phyloP scores from a whole-genome alignment of 2,797 vertebrate species.

The Microctenopoma stevenorrisi region DNA sequence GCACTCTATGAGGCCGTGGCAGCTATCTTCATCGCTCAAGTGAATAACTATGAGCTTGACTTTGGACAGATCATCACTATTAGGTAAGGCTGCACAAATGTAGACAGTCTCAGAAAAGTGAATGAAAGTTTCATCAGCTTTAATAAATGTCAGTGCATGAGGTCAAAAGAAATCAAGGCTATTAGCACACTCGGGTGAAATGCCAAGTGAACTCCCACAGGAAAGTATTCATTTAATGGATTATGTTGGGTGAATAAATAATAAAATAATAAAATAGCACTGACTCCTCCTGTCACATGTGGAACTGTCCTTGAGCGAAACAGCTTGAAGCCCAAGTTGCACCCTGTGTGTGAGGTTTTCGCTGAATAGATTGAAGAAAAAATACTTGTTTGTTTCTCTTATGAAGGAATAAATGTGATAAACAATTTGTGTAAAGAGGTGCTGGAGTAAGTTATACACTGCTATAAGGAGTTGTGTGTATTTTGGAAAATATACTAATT shows the following conservation, averaged over 20 bases:
- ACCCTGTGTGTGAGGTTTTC: no score
- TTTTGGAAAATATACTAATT: no score
- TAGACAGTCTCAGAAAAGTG: background rate
- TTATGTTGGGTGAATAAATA: slow-evolving; percentile 1
- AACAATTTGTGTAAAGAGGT: no score
- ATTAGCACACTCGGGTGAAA: background rate
- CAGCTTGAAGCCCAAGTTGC: no score
- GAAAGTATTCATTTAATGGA: background rate
- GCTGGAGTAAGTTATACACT: no score
- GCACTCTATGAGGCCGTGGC: slow-evolving; percentile 97
- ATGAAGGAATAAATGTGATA: no score
- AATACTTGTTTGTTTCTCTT: background rate
- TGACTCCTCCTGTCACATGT: no score
- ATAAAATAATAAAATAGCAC: no score
- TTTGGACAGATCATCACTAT: slow-evolving; percentile 98
- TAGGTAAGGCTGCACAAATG: slow-evolving; percentile 80
- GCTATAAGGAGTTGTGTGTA: no score
- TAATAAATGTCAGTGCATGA: background rate
- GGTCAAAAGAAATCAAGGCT: background rate
- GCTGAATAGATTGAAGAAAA: no score
- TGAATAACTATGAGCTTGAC: slow-evolving; percentile 97
- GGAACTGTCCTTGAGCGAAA: no score
- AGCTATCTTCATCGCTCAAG: slow-evolving; percentile 98
- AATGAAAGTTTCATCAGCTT: background rate
- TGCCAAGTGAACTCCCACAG: background rate